Base-by-base conservation (phyloP, 2,113 vertebrate species). In the Chionis minor region DNA sequence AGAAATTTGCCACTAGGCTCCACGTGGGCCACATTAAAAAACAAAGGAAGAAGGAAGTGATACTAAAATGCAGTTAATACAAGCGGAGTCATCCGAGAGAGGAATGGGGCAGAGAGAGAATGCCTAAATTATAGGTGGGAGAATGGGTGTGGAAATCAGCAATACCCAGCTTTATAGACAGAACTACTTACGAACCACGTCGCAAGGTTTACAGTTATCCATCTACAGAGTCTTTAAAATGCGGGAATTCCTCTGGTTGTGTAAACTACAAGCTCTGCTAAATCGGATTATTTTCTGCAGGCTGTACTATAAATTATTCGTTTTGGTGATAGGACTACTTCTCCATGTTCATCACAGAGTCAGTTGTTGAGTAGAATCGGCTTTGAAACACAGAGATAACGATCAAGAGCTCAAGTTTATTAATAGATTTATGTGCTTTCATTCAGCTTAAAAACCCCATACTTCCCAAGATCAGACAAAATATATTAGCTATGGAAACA, bases 381-480 rank as follows among this genome's bases (percentile, higher is more conserved):
- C 77, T 94, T 91, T 89, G 81, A 94, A 95, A 94, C 51, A 65
- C 3, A 44, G 42, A 90, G 83, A 96, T 92, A 96, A 92, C 1
- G 2, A 95, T 94, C 91, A 92, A 82, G 88, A 89, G n/a, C 54
- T 92, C 12, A 67, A 84, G 88, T 70, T 71, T 79, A 93, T 81
- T 67, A 96, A 95, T 58, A 94, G 77, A 92, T 90, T 70, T 72
- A 86, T 45, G 73, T 72, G 81, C 61, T 94, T 96, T 81, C 70
- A 85, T 85, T 95, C 94, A 85, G 59, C 75, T 86, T 93, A 92
- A 87, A 94, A 94, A 22, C 10, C 17, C 49, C 32, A 85, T 26
- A 45, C 40, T 94, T 96, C 83, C 83, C 62, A 92, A 94, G 92
- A 96, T 94, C 89, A 97, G 94, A 92, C 73, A 94, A 97, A 94